phyloP scores from a whole-genome alignment of 2,797 vertebrate species.

The Gouania willdenowi region DNA sequence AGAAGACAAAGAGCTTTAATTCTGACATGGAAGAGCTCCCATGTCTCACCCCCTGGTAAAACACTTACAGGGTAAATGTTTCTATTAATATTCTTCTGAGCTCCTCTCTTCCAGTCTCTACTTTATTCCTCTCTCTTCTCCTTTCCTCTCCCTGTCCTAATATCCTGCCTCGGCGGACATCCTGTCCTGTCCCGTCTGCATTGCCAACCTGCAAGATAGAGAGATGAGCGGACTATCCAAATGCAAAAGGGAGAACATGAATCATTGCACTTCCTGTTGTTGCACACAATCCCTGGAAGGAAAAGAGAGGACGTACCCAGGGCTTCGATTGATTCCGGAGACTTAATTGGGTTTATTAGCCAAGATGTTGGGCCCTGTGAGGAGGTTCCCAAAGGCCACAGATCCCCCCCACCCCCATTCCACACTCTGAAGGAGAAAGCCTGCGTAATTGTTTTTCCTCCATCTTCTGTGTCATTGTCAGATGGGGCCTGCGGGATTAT shows the following conservation, averaged over 20 bases:
- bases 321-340: conserved; percentile 73
- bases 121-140: conserved; percentile 41
- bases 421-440: conserved; percentile 72
- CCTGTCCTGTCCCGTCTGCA: conserved; percentile 62
- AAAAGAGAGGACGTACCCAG: conserved; percentile 65
- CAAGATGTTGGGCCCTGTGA: conserved; percentile 71
- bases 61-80: conserved; percentile 68
- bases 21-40: conserved; percentile 52
- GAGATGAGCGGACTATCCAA: conserved; percentile 65
- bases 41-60: conserved; percentile 52
- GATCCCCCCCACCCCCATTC: conserved; percentile 35
- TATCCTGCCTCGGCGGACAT: conserved; percentile 66
- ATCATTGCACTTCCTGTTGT: conserved; percentile 76
- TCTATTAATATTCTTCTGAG: conserved; percentile 76
- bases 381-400: conserved; percentile 63
- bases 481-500: conserved; percentile 81
- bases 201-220: conserved; percentile 61
- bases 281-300: conserved; percentile 52
- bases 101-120: conserved; percentile 55
- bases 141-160: conserved; percentile 64
- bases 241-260: conserved; percentile 67
- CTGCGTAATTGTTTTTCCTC: conserved; percentile 81
- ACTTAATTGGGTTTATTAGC: conserved; percentile 82
- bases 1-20: conserved; percentile 44
- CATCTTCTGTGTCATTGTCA: conserved; percentile 80